Base-by-base conservation (phyloP, 2,888 invertebrate genomes). In the Ethmia dodecea region DNA sequence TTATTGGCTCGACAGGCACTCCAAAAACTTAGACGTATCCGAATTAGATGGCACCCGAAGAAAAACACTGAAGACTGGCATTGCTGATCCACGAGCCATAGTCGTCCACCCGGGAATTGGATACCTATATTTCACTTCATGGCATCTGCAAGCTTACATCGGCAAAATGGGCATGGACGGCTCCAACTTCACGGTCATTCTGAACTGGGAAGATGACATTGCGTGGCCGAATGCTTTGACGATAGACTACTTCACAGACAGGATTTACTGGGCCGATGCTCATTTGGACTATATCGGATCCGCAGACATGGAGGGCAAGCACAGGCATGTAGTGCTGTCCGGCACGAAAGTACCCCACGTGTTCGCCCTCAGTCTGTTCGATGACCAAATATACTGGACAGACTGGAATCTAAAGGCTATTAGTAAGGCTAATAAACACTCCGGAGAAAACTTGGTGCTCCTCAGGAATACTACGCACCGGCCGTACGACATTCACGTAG, bases 181-280 rank as follows among this genome's bases (percentile, higher is more conserved):
- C 0, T 92, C 93, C 5, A 95, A 96, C 60, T 94, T 95, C 57
- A 93, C 94, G 0, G 89, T 93, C 34, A 95, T 99, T 46, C 84
- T 98, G 10, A 95, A 93, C 13, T 95, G 96, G 92, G 95, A 96
- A 59, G 91, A 97, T 49, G 97, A 97, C 58, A 93, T 99, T 31
- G 98, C 98, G 0, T 99, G 99, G 99, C 99, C 99, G 0, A 99
- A 99, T 71, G 99, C 98, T 1, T 73, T 99, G 10, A 96, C 99
- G 0, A 93, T 99, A 38, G 99, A 99, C 64, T 98, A 96, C 71
- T 96, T 98, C 67, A 96, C 98, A 0, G 96, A 98, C 54, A 90
- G 94, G 55, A 90, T 99, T 28, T 99, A 96, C 81, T 99, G 96
- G 94, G 99, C 98, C 0, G 99, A 99, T 71, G 99, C 99, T 49